phyloP scores from a whole-genome alignment of 2,113 vertebrate genomes.

The Dissostichus mawsoni region DNA sequence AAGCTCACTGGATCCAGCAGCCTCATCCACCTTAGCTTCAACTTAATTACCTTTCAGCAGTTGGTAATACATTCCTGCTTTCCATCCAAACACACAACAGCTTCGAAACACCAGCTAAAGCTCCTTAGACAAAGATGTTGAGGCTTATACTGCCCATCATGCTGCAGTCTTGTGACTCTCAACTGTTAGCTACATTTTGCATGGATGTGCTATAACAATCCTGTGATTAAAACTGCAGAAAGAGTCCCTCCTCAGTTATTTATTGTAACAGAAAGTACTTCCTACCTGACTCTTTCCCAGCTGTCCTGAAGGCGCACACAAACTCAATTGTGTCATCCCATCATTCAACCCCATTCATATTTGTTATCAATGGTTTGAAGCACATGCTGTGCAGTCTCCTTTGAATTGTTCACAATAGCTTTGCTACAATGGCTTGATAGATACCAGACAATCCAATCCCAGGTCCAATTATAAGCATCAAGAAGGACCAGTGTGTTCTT shows the following conservation, averaged over 20 bases:
- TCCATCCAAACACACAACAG: conserved; percentile 22
- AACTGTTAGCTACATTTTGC: conserved; percentile 16
- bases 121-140: background rate
- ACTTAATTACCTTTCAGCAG: conserved; percentile 44
- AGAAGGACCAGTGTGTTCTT: conserved; percentile 28
- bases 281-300: conserved; percentile 31
- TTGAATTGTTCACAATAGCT: conserved; percentile 38
- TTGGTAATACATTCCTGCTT: background rate
- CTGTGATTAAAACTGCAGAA: conserved; percentile 13
- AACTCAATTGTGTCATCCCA: conserved; percentile 32
- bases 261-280: conserved; percentile 36
- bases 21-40: conserved; percentile 6
- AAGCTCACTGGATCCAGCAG: conserved; percentile 22
- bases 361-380: conserved; percentile 44
- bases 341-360: conserved; percentile 41
- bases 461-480: conserved; percentile 50
- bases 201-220: conserved; percentile 9
- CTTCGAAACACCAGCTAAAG: background rate
- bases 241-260: conserved; percentile 16
- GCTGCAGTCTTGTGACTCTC: conserved; percentile 10
- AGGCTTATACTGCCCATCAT: conserved; percentile 13
- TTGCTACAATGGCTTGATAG: conserved; percentile 22
- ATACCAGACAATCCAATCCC: conserved; percentile 39
- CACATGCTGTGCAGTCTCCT: background rate
- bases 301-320: conserved; percentile 23